phyloP scores from a whole-genome alignment of 1,140 invertebrate genomes.

The Monochamus saltuarius region DNA sequence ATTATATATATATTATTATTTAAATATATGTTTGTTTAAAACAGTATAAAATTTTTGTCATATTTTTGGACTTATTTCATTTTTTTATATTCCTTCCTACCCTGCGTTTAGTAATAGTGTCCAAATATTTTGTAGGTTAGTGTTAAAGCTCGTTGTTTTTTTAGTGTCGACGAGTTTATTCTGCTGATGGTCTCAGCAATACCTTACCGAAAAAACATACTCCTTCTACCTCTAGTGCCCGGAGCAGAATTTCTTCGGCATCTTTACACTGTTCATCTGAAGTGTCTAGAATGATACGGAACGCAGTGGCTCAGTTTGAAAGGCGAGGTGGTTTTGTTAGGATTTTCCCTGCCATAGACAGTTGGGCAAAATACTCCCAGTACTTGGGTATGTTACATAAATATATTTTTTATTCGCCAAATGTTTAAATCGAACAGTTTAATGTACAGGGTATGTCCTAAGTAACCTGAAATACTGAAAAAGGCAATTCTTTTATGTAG shows the following conservation, averaged over 20 bases:
- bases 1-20: no score
- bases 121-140: background rate
- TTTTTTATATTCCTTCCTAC: no score
- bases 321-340: slow-evolving; percentile 86
- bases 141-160: no score
- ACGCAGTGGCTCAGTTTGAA: slow-evolving; percentile 78
- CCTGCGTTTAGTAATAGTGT: no score
- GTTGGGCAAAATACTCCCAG: slow-evolving; percentile 78
- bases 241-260: slow-evolving; percentile 44
- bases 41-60: no score
- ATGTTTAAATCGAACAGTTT: no score
- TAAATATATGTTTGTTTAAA: no score
- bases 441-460: no score
- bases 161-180: slow-evolving; percentile 67
- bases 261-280: slow-evolving; percentile 65
- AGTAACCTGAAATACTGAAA: no score
- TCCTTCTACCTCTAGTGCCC: slow-evolving; percentile 34
- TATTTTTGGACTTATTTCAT: no score
- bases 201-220: slow-evolving; percentile 47
- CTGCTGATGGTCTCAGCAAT: slow-evolving; percentile 63
- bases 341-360: slow-evolving; percentile 87
- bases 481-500: no score
- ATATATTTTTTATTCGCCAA: no score
- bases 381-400: slow-evolving; percentile 61
- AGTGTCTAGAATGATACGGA: slow-evolving; percentile 75